Evolutionary conservation across 2,113 vertebrate species (phyloP).

Genomic region (Oxyura jamaicensis): DNA sequence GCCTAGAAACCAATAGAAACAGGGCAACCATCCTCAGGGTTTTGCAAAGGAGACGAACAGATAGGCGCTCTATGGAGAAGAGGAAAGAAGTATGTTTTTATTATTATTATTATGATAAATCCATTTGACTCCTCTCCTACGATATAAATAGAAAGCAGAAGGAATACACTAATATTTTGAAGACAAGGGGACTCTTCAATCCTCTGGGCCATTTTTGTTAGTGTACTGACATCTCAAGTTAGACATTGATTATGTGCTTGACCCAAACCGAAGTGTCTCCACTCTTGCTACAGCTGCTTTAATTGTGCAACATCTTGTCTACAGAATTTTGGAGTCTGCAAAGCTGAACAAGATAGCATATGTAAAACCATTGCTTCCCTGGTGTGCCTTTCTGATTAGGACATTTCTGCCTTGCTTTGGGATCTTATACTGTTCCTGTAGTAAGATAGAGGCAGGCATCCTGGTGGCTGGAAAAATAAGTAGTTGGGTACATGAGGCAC

Average conservation of each 20-base stretch:
- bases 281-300: neutral
- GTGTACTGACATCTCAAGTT: neutral
- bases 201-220: neutral
- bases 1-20: conserved; percentile 53
- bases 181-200: neutral
- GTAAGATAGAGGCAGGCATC: neutral
- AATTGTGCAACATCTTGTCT: neutral
- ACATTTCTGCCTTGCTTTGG: neutral
- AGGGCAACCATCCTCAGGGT: neutral
- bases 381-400: neutral
- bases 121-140: neutral
- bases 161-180: neutral
- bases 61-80: neutral
- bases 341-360: neutral
- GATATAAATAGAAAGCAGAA: neutral
- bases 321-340: neutral
- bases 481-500: neutral
- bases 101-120: neutral
- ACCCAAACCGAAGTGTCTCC: neutral
- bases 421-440: neutral
- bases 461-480: conserved; percentile 21
- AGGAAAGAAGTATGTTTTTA: neutral
- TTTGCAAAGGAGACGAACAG: neutral
- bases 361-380: neutral
- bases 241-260: neutral